phyloP scores from a whole-genome alignment of 2,797 vertebrate species.

The Apogon talboti region DNA sequence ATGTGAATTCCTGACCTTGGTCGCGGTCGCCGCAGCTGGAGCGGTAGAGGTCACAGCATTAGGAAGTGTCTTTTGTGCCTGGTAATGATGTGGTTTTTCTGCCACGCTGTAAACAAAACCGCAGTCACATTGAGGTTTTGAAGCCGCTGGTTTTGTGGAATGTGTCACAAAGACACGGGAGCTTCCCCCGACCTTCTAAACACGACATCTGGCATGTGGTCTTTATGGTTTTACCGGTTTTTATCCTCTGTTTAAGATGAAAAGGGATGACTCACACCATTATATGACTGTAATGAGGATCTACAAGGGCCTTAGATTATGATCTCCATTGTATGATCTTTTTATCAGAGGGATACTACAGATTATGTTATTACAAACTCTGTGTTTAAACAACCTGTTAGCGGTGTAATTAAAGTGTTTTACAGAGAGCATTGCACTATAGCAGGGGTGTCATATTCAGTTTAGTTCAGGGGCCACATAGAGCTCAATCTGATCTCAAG shows the following conservation, averaged over 20 bases:
- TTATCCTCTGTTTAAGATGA: constrained; percentile 9
- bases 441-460: no score
- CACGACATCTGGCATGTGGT: neutral
- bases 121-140: neutral
- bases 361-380: no score
- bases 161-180: neutral
- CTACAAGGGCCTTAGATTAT: no score
- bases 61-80: constrained; percentile 2
- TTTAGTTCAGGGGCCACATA: no score
- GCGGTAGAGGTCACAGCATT: constrained; percentile 23
- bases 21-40: constrained; percentile 20
- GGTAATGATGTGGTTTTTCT: constrained; percentile 2
- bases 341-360: no score
- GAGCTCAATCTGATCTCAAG: no score
- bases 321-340: no score
- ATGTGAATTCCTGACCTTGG: constrained; percentile 34
- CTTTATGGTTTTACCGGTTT: neutral
- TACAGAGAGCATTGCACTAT: no score
- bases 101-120: constrained; percentile 4
- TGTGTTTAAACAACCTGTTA: no score
- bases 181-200: neutral
- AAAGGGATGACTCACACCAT: neutral
- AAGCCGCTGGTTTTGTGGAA: neutral
- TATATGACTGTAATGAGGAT: no score
- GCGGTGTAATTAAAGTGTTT: no score